Base-by-base conservation (phyloP, 2,797 vertebrate species). In the Todus mexicanus region DNA sequence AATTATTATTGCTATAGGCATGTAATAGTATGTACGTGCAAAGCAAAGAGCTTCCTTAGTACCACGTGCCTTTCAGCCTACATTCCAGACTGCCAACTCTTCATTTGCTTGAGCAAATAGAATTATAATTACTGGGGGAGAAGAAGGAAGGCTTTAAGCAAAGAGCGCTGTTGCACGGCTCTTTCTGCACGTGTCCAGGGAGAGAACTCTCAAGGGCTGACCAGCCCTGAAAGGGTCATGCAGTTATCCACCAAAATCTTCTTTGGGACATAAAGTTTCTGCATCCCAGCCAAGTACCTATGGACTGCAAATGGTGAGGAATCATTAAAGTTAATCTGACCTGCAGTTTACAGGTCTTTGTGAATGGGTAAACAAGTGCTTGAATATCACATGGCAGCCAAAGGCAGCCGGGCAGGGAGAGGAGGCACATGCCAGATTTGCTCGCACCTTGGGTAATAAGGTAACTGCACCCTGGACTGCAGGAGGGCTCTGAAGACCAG, bases 371-470 rank as follows among this genome's bases (percentile, higher is more conserved):
- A 81, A 82, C 37, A 21, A 64, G 19, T 18, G n/a, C 33, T 56
- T 33, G 27, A 20, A 35, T 4, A 22, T 19, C 48, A 64, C 7
- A 35, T 23, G 38, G 50, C 35, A 26, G 29, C 18, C 59, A 68
- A 66, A 60, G 56, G 69, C n/a, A 57, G 38, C 6, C 0, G 0
- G 0, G 14, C 61, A 48, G 48, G 15, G n/a, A 91, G 65, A 37
- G 22, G 2, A 0, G 0, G 47, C 17, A 42, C 0, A 0, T 9
- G 20, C 18, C 64, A 37, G 40, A 38, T 79, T 20, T 63, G 29
- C 26, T 2, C 5, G 23, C 7, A 42, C 56, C 35, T 50, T 74
- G 26, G 7, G 3, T 31, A n/a, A 33, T 56, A 60, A 63, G 37
- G 18, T 7, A 54, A 29, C 29, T 47, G 26, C 53, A 37, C 50